Evolutionary conservation across 2,888 invertebrate genomes (phyloP), one percentile per base, ranked within the genome.

Genomic region (Neocrepidodera transversa): DNA sequence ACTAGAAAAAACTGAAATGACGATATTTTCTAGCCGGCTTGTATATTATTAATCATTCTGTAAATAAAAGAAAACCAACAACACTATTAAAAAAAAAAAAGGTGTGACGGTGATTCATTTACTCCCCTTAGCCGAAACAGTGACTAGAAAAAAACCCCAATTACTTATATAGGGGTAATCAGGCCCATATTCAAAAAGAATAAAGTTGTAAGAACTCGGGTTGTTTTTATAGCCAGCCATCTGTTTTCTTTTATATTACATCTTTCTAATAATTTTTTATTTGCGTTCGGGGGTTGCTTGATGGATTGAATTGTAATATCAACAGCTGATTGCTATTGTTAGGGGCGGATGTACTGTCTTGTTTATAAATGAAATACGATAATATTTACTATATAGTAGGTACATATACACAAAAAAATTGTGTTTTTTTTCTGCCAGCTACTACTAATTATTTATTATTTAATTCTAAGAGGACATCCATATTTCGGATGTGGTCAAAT

Each of bases 141-240:
- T 14, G 36, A 50, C 35, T n/a, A n/a, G 38, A 51, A 36, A 49
- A 50, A 51, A 51, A 48, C 4, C 26, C 16, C 52, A 52, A 52
- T 52, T 52, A 52, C 42, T 42, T 23, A 26, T 26, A 16, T 42
- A 42, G 10, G 42, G 52, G 18, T 52, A 52, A 52, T 52, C 52
- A 38, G 32, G n/a, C 42, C 30, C 40, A 42, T 42, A 52, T 42
- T 52, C 42, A 17, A 38, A 13, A 42, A 17, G 18, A 42, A 52
- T 30, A 30, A 52, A 52, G 52, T 28, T 20, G 42, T 52, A 42
- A 52, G 42, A 52, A 40, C 18, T 26, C 52, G 13, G 40, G 28
- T 28, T 16, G 42, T 52, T 52, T 52, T 52, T 52, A 52, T 32
- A 16, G 20, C 14, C 30, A 26, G 42, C 26, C 52, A 52, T 52